Conservation (phyloP, 2,888 invertebrate genomes). For the Drosophila affinis region DNA sequence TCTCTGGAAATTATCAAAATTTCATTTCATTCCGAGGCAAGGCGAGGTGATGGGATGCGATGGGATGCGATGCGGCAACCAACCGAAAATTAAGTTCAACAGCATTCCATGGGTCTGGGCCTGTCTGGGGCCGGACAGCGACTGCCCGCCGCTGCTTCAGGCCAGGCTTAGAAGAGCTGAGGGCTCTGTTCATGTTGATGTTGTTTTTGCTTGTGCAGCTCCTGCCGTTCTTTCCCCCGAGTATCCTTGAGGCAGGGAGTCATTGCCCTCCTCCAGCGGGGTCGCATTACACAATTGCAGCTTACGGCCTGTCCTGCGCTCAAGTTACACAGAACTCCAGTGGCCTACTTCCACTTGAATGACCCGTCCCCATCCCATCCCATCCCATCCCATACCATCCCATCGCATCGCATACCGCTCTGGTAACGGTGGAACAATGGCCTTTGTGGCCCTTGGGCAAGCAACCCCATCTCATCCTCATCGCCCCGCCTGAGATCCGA, state of each 20-base stretch:
- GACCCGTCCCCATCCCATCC: conserved; percentile 30
- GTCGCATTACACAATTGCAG: conserved; percentile 74
- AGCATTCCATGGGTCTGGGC: conserved; percentile 65
- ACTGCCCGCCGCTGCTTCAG: not conserved
- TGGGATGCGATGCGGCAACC: conserved; percentile 19
- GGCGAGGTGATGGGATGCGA: not conserved
- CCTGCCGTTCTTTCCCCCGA: conserved; percentile 30
- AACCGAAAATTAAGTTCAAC: conserved; percentile 67
- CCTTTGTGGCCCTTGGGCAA: conserved; percentile 45
- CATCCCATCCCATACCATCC: not conserved
- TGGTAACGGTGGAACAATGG: conserved; percentile 51
- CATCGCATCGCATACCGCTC: not conserved
- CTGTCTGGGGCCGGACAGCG: conserved; percentile 30
- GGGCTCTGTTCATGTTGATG: not conserved
- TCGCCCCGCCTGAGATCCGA: conserved; percentile 1
- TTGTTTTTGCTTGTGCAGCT: conserved; percentile 15
- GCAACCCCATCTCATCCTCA: conserved; percentile 47
- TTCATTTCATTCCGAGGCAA: conserved; percentile 63
- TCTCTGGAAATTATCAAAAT: conserved; percentile 76
- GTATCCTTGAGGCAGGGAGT: conserved; percentile 70
- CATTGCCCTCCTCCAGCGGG: conserved; percentile 58
- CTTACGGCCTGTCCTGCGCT: conserved; percentile 31
- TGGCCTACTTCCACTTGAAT: conserved; percentile 77
- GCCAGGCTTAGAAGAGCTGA: conserved; percentile 35
- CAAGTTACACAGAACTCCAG: conserved; percentile 72